A percentile compares a stretch with the other conserved stretches of the same genome.
These are phyloP conservation scores for Otis tarda DNA, from an alignment of 2,113 vertebrate species.

Conservation along the genomic window DNA sequence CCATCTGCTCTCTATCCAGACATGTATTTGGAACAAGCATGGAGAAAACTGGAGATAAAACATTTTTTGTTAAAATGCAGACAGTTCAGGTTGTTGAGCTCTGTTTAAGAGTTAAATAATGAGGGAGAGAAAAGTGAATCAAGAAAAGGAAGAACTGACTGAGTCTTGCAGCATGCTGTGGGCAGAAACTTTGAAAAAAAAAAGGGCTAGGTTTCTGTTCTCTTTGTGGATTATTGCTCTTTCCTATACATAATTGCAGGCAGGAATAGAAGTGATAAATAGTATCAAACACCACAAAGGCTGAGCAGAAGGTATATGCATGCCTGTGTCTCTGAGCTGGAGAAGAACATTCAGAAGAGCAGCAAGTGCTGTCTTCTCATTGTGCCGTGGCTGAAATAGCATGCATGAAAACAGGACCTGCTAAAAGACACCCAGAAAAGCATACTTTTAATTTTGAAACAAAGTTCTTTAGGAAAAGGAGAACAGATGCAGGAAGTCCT, in stretches of 20 bases:
- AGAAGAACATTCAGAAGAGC: neutral
- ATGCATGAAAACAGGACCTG: neutral
- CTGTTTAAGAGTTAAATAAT: neutral
- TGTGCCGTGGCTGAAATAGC: neutral
- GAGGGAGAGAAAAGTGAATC: neutral
- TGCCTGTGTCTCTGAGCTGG: neutral
- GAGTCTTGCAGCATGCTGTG: neutral
- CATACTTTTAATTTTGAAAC: neutral
- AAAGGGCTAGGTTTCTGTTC: neutral
- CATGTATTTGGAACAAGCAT: neutral
- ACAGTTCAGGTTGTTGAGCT: neutral
- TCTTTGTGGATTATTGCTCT: neutral
- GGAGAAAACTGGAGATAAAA: neutral
- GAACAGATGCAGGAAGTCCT: neutral
- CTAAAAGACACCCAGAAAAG: neutral
- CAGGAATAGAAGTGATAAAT: neutral
- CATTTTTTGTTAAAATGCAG: neutral
- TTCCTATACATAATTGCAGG: neutral
- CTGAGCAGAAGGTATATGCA: neutral
- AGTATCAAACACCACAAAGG: neutral
- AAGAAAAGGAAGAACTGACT: neutral
- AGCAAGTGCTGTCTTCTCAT: neutral
- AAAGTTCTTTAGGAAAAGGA: neutral
- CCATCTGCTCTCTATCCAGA: neutral
- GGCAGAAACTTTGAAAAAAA: neutral